Evolutionary conservation across 1,140 invertebrate species (phyloP), one percentile per base, ranked within the genome.

Genomic region (Dufourea novaeangliae): DNA sequence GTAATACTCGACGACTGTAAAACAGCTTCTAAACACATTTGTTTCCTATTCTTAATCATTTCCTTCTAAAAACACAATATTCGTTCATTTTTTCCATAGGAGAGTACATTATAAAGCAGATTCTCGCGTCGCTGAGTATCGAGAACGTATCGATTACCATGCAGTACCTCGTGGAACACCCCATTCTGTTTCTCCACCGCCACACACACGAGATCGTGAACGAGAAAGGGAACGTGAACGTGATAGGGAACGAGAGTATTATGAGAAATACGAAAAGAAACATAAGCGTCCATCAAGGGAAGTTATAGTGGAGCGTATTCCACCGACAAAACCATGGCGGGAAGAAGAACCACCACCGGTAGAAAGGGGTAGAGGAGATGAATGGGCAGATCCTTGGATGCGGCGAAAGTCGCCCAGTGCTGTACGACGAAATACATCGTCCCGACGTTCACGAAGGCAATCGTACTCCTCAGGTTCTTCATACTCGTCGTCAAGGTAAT

Each of bases 321-420:
- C 96, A 79, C 89, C 93, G 8, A 92, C 93, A 0, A 93, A 93
- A 80, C 85, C 92, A 0, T 88, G 92, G 83, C 84, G 91, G 29
- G 90, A 92, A 25, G 91, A 92, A 63, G 93, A 92, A 76, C 83
- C 85, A 14, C 86, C 87, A 1, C 86, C 87, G 5, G 76, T 64
- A 1, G 90, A 93, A 44, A 89, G 93, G 6, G 93, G 92, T 5
- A 93, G 96, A 79, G 95, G 94, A 8, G 97, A 98, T 88, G 97
- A 98, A 88, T 98, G 97, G 97, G 96, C 96, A 29, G 97, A 98
- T 93, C 97, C 97, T 1, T 98, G 97, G 97, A 97, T 97, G 96
- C 92, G 96, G 11, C 94, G 94, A 12, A 96, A 96, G 83, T 96
- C 95, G 10, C 95, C 95, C 2, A 93, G 92, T 50, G 86, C 91